Percentiles rank a stretch among this genome's conserved stretches.
Evolutionary conservation across 2,113 vertebrate species (phyloP).

Genomic region (Ammodramus savannarum): DNA sequence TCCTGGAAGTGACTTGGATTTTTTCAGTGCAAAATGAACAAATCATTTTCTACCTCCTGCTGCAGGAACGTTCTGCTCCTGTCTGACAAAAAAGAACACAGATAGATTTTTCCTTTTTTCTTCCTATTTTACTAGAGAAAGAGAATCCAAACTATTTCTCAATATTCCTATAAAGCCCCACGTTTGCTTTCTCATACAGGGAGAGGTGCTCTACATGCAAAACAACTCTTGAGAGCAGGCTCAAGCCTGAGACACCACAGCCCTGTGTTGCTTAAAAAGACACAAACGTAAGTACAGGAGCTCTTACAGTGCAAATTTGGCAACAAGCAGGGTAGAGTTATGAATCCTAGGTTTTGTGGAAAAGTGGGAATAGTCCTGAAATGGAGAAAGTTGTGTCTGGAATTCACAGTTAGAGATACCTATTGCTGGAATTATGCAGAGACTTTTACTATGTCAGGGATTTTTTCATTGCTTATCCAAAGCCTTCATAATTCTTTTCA

Average conservation of each 20-base stretch:
- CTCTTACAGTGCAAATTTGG: neutral
- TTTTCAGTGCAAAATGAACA: neutral
- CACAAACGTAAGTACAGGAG: neutral
- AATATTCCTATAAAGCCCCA: neutral
- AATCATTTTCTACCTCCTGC: neutral
- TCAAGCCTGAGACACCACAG: neutral
- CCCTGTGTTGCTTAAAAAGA: neutral
- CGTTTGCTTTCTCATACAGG: neutral
- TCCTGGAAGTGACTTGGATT: neutral
- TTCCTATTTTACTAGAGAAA: neutral
- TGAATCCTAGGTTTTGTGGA: neutral
- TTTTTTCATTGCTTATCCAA: neutral
- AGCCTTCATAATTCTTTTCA: neutral
- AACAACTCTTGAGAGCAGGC: neutral
- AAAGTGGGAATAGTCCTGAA: neutral
- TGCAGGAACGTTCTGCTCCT: neutral
- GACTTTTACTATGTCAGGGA: neutral
- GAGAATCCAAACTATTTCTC: neutral
- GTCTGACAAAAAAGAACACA: neutral
- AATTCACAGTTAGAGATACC: neutral
- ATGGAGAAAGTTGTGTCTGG: neutral
- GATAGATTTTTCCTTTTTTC: neutral
- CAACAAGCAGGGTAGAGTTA: neutral
- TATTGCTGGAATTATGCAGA: neutral
- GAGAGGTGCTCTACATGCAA: neutral